Conservation (phyloP, 2,113 vertebrate genomes). For the Pogonocichla stellata region DNA sequence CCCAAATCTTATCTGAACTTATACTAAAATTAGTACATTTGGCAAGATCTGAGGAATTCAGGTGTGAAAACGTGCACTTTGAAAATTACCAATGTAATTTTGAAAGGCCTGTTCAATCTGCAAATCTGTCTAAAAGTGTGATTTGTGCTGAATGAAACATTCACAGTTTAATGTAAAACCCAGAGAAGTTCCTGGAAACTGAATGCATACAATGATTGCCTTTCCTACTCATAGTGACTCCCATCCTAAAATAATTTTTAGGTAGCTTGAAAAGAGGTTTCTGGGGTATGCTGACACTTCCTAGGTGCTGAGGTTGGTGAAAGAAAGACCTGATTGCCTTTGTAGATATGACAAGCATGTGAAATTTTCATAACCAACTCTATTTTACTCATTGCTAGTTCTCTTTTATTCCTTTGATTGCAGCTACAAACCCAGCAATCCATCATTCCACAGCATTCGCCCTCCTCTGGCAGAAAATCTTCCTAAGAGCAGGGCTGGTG, state of each 20-base stretch:
- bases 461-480: neutral
- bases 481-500: neutral
- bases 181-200: neutral
- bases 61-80: neutral
- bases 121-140: neutral
- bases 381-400: neutral
- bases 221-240: neutral
- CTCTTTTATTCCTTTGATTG: neutral
- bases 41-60: neutral
- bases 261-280: neutral
- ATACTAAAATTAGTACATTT: neutral
- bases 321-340: neutral
- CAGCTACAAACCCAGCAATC: neutral
- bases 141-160: neutral
- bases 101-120: neutral
- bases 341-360: neutral
- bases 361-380: neutral
- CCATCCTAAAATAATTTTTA: neutral
- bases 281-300: neutral
- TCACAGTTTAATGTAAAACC: neutral
- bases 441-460: neutral
- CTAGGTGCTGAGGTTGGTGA: neutral
- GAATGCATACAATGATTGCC: neutral
- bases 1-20: neutral
- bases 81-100: neutral